Conservation (phyloP, 1,140 invertebrate species). For the Pogonomyrmex californicus region DNA sequence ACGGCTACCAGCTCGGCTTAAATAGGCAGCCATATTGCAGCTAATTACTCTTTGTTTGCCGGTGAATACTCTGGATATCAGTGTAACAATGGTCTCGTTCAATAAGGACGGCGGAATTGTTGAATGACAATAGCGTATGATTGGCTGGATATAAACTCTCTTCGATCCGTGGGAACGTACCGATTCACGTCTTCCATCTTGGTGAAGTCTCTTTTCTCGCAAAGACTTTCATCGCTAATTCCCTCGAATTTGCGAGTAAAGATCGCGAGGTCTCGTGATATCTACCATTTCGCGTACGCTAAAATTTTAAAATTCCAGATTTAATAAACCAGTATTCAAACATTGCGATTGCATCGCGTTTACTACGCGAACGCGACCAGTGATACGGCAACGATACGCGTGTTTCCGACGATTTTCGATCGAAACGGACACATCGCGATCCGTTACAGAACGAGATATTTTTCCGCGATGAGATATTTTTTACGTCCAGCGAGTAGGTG, state of each 20-base stretch:
- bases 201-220: not conserved
- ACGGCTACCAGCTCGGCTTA: conserved; percentile 11
- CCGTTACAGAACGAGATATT: not conserved
- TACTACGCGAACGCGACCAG: not conserved
- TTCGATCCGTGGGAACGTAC: too few relatives aligned
- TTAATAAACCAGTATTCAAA: not conserved
- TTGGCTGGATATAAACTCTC: not conserved
- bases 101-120: not conserved
- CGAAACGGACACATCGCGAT: not conserved
- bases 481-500: conserved; percentile 3
- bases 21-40: conserved; percentile 30
- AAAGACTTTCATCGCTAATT: not conserved
- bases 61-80: conserved; percentile 30
- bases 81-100: conserved; percentile 6
- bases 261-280: not conserved
- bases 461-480: conserved; percentile 22
- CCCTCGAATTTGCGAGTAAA: not conserved
- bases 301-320: not conserved
- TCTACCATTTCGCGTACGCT: not conserved
- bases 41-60: conserved; percentile 63
- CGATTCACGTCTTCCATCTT: not conserved
- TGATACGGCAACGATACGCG: not conserved
- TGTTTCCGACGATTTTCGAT: not conserved
- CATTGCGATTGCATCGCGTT: not conserved
- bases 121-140: conserved; percentile 23